Conservation (phyloP, 2,113 vertebrate genomes). For the Neodon shergylaensis region DNA sequence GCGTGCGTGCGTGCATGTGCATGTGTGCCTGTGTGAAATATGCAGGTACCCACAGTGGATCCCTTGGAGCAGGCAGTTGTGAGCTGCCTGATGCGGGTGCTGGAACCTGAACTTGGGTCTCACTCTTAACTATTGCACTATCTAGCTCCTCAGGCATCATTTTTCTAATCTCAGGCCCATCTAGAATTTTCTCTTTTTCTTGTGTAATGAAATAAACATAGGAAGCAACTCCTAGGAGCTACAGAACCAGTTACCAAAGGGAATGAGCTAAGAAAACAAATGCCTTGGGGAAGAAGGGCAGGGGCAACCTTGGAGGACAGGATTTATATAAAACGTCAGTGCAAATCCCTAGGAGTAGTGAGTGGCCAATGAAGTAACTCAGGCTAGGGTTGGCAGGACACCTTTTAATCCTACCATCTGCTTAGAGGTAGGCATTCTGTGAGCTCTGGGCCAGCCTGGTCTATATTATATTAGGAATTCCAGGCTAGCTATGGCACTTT, state of each 20-base stretch:
- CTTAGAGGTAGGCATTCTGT: background rate
- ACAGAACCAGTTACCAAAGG: slow-evolving; percentile 62
- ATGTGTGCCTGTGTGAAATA: background rate
- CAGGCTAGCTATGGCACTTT: background rate
- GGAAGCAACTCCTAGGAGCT: slow-evolving; percentile 59
- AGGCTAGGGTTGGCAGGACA: background rate
- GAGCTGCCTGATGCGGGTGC: background rate
- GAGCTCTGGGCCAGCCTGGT: background rate
- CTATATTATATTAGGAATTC: background rate
- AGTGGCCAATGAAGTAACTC: too few species aligned
- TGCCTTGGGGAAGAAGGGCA: slow-evolving; percentile 16
- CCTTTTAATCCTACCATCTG: background rate
- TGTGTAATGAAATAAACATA: slow-evolving; percentile 61
- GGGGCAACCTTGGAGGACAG: background rate
- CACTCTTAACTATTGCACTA: too few species aligned
- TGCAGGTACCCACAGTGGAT: background rate
- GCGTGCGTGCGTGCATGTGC: background rate
- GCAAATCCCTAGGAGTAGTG: background rate
- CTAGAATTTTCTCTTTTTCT: background rate
- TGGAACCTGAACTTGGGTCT: background rate
- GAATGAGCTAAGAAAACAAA: slow-evolving; percentile 60
- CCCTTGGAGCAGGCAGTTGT: background rate
- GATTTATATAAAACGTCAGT: background rate
- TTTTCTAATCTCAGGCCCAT: slow-evolving; percentile 48
- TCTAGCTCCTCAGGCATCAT: background rate